Percentiles rank a stretch among this genome's conserved stretches.
phyloP scores from a whole-genome alignment of 2,797 vertebrate species.

The Arctocebus calabarensis region DNA sequence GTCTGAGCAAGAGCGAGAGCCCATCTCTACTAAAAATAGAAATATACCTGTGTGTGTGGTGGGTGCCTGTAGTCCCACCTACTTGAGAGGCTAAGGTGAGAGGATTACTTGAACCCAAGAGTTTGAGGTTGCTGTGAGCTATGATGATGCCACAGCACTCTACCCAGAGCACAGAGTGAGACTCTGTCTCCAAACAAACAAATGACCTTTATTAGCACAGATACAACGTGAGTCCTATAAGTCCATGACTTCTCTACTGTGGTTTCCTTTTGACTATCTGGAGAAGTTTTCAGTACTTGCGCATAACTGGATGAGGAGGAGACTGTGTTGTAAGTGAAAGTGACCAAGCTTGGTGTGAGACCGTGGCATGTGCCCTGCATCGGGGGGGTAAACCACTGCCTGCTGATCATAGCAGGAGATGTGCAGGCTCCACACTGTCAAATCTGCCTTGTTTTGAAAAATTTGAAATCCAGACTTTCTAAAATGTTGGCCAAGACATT shows the following conservation, averaged over 20 bases:
- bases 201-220: neutral
- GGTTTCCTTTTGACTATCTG: neutral
- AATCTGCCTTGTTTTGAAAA: neutral
- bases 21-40: too few relatives aligned
- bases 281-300: neutral
- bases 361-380: rapidly evolving
- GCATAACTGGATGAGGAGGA: neutral
- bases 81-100: too few relatives aligned
- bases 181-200: too few relatives aligned
- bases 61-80: too few relatives aligned
- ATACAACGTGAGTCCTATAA: neutral
- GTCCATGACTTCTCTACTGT: neutral
- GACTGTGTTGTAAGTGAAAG: neutral
- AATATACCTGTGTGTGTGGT: too few relatives aligned
- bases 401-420: neutral
- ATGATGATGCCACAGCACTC: too few relatives aligned
- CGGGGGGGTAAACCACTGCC: neutral
- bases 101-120: too few relatives aligned
- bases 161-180: too few relatives aligned
- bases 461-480: neutral
- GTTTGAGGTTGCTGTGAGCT: too few relatives aligned
- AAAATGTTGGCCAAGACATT: neutral
- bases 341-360: too few relatives aligned
- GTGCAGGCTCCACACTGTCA: neutral
- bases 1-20: too few relatives aligned